Percentiles rank a stretch among this genome's conserved stretches.
Evolutionary conservation across 2,113 vertebrate species (phyloP).

Genomic region (Tachuris rubrigastra): DNA sequence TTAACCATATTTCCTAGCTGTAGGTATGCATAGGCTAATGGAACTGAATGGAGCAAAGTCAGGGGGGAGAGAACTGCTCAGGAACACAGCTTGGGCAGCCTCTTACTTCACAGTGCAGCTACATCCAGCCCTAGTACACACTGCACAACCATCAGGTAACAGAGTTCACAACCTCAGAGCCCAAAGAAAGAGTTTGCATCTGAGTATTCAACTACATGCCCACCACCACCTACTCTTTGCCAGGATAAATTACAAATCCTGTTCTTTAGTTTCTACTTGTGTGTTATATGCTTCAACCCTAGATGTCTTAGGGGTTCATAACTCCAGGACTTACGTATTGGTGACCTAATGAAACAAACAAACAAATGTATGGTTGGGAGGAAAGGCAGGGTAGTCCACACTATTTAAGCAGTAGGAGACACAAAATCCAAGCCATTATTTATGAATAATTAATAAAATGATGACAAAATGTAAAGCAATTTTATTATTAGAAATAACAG

Average conservation of each 20-base stretch:
- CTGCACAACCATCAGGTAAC: rapidly evolving
- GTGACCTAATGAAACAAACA: neutral
- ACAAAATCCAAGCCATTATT: neutral
- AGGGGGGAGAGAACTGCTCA: neutral
- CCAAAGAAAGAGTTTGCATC: neutral
- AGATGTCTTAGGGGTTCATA: neutral
- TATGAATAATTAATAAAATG: neutral
- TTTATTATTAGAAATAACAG: neutral
- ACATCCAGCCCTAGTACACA: neutral
- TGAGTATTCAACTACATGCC: neutral
- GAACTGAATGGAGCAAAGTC: neutral
- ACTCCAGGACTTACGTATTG: neutral
- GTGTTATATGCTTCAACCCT: neutral
- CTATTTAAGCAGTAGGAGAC: neutral
- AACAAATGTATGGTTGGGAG: neutral
- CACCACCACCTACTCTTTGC: neutral
- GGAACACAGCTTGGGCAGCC: neutral
- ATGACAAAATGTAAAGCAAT: neutral
- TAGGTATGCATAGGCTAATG: neutral
- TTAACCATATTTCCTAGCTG: neutral
- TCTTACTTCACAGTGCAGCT: neutral
- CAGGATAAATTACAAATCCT: neutral
- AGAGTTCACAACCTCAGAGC: neutral
- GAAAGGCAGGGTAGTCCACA: neutral
- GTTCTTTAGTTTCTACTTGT: neutral